These are phyloP conservation scores for Dryocosmus kuriphilus DNA, from an alignment of 2,888 invertebrate species.

Conservation along the genomic window DNA sequence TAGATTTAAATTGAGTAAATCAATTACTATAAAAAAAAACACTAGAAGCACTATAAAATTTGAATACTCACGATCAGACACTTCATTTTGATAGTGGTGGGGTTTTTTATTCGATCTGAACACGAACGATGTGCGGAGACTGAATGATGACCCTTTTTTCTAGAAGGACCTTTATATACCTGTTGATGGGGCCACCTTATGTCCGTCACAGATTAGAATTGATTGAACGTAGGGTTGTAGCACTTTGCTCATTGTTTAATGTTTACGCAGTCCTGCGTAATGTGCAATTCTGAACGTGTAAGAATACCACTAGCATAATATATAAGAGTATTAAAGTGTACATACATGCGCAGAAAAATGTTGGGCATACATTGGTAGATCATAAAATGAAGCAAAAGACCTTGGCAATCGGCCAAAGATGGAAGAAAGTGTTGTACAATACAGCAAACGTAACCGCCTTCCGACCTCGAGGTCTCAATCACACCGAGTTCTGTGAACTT, in stretches of 20 bases:
- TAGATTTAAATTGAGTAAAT: constrained; percentile 6
- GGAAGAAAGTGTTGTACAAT: constrained; percentile 67
- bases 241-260: constrained; percentile 44
- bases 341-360: neutral
- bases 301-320: neutral
- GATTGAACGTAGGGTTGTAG: constrained; percentile 59
- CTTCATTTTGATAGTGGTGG: constrained; percentile 67
- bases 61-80: constrained; percentile 68
- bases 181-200: constrained; percentile 58
- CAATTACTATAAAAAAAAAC: neutral
- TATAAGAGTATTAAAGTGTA: neutral
- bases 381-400: constrained; percentile 65
- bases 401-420: constrained; percentile 72
- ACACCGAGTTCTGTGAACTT: constrained; percentile 58
- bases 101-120: constrained; percentile 55
- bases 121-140: constrained; percentile 59
- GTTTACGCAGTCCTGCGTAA: constrained; percentile 41
- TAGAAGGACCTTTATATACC: constrained; percentile 70
- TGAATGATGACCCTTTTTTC: constrained; percentile 70
- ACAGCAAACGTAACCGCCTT: constrained; percentile 57
- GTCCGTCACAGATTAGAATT: constrained; percentile 64
- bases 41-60: neutral
- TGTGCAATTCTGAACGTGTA: neutral
- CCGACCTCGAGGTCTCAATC: constrained; percentile 47
- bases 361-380: neutral